A percentile compares a stretch with the other conserved stretches of the same genome.
Conservation (phyloP, 2,888 invertebrate species). For the Xanthorhoe designata region DNA sequence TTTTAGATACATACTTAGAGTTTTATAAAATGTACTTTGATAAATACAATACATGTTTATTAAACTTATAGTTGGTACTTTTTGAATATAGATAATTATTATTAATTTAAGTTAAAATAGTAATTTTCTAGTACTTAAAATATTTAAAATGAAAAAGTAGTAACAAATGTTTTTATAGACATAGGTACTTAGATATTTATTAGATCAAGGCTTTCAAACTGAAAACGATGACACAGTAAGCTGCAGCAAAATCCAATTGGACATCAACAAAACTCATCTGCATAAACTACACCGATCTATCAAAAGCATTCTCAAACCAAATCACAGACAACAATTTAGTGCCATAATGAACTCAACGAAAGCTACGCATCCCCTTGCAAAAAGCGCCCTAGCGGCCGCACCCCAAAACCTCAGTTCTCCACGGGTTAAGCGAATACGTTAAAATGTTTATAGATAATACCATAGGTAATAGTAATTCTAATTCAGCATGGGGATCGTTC, state of each 20-base stretch:
- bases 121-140: too few species aligned
- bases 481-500: conserved; percentile 58
- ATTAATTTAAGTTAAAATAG: too few species aligned
- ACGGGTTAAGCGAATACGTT: conserved; percentile 82
- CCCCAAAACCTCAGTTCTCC: conserved; percentile 70
- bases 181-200: too few species aligned
- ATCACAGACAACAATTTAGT: conserved; percentile 71
- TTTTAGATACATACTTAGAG: neutral
- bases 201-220: too few species aligned
- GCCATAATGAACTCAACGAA: conserved; percentile 72
- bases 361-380: conserved; percentile 69
- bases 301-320: conserved; percentile 56
- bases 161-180: too few species aligned
- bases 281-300: conserved; percentile 22
- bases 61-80: too few species aligned
- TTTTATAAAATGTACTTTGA: neutral
- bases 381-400: conserved; percentile 58
- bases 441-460: conserved; percentile 85
- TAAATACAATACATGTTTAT: too few species aligned
- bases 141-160: too few species aligned
- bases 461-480: conserved; percentile 77
- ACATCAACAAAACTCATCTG: conserved; percentile 7
- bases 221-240: too few species aligned
- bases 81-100: too few species aligned
- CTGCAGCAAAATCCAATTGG: neutral